Conservation (phyloP, 2,113 vertebrate species). For the Centropus bengalensis region DNA sequence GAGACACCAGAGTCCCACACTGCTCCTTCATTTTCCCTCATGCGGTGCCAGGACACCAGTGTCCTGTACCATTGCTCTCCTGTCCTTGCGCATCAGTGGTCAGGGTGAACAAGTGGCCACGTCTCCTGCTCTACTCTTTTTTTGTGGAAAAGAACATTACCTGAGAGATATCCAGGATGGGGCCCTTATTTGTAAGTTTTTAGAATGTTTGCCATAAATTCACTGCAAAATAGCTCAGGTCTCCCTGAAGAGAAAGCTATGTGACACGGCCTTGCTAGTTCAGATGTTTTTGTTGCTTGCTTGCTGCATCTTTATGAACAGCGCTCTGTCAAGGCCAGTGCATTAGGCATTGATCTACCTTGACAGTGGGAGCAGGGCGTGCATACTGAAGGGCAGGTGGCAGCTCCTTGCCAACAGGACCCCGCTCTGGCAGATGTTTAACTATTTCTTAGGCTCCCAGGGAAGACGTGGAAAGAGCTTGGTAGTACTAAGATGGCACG, state of each 20-base stretch:
- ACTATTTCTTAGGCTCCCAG: neutral
- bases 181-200: neutral
- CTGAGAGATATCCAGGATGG: neutral
- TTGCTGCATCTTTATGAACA: constrained; percentile 10
- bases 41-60: neutral
- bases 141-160: neutral
- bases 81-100: fast-evolving
- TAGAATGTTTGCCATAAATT: neutral
- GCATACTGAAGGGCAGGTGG: constrained; percentile 1
- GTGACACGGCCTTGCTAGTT: neutral
- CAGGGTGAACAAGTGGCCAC: fast-evolving
- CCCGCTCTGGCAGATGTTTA: neutral
- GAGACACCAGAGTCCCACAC: neutral
- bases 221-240: neutral
- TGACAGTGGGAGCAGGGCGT: neutral
- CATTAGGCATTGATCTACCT: constrained; percentile 5
- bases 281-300: constrained; percentile 2
- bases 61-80: neutral
- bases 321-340: neutral
- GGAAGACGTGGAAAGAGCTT: neutral
- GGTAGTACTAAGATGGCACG: neutral
- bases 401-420: neutral
- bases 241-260: neutral
- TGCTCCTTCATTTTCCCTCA: neutral
- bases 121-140: fast-evolving